These are phyloP conservation scores for Apodemia duryi DNA, from an alignment of 2,888 invertebrate genomes.

Conservation along the genomic window DNA sequence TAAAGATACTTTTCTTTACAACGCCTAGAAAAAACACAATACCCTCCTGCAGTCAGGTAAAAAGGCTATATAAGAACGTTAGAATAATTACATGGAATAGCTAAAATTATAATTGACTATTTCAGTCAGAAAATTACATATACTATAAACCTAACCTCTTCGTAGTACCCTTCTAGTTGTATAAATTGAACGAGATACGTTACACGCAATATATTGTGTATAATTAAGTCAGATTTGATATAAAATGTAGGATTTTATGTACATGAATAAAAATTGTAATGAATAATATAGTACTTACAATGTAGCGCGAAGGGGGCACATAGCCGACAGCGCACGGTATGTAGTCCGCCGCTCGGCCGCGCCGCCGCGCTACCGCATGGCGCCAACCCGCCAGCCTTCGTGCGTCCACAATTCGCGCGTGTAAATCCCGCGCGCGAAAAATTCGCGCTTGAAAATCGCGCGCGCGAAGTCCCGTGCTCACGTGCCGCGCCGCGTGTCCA, in stretches of 20 bases:
- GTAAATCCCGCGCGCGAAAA: constrained; percentile 38
- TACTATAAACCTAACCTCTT: too few species aligned
- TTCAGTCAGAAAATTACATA: too few species aligned
- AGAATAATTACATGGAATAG: too few species aligned
- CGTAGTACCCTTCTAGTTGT: too few species aligned
- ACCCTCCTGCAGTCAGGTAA: too few species aligned
- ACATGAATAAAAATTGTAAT: constrained; percentile 6
- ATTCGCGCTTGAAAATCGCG: constrained; percentile 35
- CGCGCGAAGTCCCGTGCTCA: constrained; percentile 36
- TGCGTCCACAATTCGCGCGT: constrained; percentile 36
- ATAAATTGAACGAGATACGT: too few species aligned
- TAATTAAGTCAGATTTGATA: constrained; percentile 20
- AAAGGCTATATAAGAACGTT: too few species aligned
- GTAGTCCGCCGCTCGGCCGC: constrained; percentile 68
- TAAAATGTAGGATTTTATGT: constrained; percentile 23
- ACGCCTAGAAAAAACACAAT: too few species aligned
- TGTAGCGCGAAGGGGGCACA: constrained; percentile 77
- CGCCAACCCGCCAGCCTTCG: constrained; percentile 41
- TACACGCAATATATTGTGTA: too few species aligned
- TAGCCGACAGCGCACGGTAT: constrained; percentile 36
- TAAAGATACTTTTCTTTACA: too few species aligned
- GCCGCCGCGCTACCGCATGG: constrained; percentile 62
- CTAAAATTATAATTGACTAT: too few species aligned
- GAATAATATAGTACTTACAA: constrained; percentile 56
- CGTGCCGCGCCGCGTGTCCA: constrained; percentile 46